phyloP scores from a whole-genome alignment of 2,888 invertebrate genomes.

The Ochlodes sylvanus region DNA sequence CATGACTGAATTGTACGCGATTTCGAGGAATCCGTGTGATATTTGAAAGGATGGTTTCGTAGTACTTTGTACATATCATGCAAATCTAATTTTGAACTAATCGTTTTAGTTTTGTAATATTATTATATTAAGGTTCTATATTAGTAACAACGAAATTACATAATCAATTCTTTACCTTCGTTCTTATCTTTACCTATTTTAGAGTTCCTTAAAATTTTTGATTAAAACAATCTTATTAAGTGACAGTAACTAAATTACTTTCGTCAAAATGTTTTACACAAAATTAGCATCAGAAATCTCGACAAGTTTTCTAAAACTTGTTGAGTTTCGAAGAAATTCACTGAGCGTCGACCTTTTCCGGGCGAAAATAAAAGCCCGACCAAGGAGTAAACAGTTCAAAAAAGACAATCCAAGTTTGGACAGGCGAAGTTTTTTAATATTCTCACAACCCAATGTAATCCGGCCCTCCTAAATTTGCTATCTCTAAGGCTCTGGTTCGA shows the following conservation, averaged over 20 bases:
- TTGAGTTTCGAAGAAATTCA: constrained; percentile 38
- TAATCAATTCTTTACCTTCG: no score
- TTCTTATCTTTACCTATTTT: neutral
- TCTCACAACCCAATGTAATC: constrained; percentile 79
- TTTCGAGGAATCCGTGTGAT: no score
- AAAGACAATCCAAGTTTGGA: constrained; percentile 81
- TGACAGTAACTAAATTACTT: constrained; percentile 4
- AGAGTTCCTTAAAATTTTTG: neutral
- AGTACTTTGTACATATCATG: no score
- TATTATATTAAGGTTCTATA: no score
- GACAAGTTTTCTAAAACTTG: constrained; percentile 29
- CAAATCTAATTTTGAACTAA: no score
- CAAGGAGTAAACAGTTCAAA: constrained; percentile 68
- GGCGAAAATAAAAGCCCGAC: constrained; percentile 49
- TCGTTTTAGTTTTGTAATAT: no score
- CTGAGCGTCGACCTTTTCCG: constrained; percentile 36
- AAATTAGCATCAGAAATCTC: constrained; percentile 13
- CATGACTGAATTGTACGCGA: neutral
- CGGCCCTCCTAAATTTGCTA: constrained; percentile 71
- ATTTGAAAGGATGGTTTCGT: no score
- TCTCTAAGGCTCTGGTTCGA: constrained; percentile 49
- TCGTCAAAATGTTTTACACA: constrained; percentile 4
- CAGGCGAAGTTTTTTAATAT: constrained; percentile 81
- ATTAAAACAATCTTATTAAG: neutral
- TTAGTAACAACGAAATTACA: no score